phyloP scores from a whole-genome alignment of 2,888 invertebrate genomes.

The Bembecia ichneumoniformis region DNA sequence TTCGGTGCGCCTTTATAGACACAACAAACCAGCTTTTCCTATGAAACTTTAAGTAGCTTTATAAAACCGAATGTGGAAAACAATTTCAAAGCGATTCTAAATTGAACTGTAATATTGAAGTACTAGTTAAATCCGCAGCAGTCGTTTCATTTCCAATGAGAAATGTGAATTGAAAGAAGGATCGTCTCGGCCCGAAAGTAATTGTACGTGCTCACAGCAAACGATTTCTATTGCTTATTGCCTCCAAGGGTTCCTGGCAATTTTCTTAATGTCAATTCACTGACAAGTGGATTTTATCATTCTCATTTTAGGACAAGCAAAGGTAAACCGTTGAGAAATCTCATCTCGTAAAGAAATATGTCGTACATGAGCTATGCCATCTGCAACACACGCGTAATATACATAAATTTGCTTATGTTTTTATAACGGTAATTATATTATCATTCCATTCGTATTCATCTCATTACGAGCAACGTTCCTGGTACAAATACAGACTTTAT shows the following conservation, averaged over 20 bases:
- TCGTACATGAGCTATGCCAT: neutral
- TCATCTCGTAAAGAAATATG: slow-evolving; percentile 6
- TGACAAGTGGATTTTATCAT: slow-evolving; percentile 50
- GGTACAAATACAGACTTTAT: too few species aligned
- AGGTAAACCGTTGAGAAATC: slow-evolving; percentile 4
- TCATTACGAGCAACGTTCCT: too few species aligned
- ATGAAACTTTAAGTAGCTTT: neutral
- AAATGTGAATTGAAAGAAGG: slow-evolving; percentile 53
- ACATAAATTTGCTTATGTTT: neutral
- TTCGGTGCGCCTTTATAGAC: neutral
- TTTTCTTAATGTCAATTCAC: slow-evolving; percentile 51
- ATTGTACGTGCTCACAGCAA: slow-evolving; percentile 50
- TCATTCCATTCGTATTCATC: too few species aligned
- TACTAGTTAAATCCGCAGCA: slow-evolving; percentile 31
- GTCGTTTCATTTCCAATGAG: slow-evolving; percentile 47
- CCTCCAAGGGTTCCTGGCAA: slow-evolving; percentile 46
- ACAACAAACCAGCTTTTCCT: neutral
- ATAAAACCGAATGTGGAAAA: neutral
- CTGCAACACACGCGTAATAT: slow-evolving; percentile 2
- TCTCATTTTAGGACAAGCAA: slow-evolving; percentile 10
- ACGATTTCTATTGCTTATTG: slow-evolving; percentile 59
- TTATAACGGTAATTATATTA: too few species aligned
- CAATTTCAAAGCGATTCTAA: neutral
- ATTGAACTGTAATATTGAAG: slow-evolving; percentile 5
- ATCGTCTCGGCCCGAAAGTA: slow-evolving; percentile 46